Evolutionary conservation across 37 sponge, comb jelly and placozoan genomes (phyloP).

Genomic region (Halisarca cf. caerulea): DNA sequence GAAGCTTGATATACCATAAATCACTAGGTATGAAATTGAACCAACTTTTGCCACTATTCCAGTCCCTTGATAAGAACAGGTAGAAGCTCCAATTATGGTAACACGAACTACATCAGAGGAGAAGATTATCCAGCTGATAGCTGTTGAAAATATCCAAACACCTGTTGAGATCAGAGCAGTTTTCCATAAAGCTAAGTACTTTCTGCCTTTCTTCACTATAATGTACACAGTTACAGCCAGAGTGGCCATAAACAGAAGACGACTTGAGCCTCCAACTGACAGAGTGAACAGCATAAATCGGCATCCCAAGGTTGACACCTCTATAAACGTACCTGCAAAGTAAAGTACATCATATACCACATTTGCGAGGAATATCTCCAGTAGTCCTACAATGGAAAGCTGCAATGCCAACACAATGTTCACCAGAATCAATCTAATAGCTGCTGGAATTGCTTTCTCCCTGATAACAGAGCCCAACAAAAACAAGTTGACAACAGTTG

Average conservation of each 20-base stretch:
- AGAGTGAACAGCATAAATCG: neutral
- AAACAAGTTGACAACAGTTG: neutral
- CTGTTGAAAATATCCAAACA: neutral
- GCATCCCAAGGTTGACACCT: neutral
- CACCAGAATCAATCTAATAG: neutral
- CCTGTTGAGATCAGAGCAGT: neutral
- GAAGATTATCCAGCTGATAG: neutral
- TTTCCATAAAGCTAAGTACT: neutral
- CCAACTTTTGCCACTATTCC: neutral
- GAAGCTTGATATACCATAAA: neutral
- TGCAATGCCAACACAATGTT: neutral
- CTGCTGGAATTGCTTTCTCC: neutral
- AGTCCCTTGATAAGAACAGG: neutral
- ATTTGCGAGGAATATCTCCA: neutral
- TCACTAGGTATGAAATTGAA: neutral
- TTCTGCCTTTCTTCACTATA: neutral
- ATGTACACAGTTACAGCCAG: neutral
- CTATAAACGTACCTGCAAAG: neutral
- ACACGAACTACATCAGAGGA: neutral
- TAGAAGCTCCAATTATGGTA: neutral
- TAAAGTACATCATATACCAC: neutral
- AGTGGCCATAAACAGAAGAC: neutral
- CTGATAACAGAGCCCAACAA: neutral
- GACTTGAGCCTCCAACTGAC: neutral
- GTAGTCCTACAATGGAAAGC: neutral